These are phyloP conservation scores for Temnothorax unifasciatus DNA, from an alignment of 2,888 invertebrate genomes.

Conservation along the genomic window DNA sequence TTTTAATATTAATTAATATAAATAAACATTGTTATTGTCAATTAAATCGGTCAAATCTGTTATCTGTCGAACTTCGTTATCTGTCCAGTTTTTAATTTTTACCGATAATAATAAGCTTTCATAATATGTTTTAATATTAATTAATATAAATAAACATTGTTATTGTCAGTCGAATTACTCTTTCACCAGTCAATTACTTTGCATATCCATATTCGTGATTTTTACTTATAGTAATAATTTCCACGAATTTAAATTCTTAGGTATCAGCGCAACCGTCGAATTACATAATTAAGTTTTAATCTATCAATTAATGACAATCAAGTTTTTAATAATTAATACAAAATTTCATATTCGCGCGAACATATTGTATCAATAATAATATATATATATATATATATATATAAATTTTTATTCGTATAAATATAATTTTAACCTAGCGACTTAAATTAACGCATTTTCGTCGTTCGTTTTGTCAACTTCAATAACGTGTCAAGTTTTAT, in stretches of 20 bases:
- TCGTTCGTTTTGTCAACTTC: conserved; percentile 75
- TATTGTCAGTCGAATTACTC: conserved; percentile 29
- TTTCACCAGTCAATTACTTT: conserved; percentile 7
- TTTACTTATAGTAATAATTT: conserved; percentile 5
- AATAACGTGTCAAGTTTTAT: conserved; percentile 86
- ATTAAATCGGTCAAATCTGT: conserved; percentile 27
- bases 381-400: conserved; percentile 16
- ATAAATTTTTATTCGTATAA: conserved; percentile 42
- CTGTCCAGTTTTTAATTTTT: conserved; percentile 1
- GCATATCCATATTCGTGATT: neutral
- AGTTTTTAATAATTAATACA: conserved; percentile 19
- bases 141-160: conserved; percentile 34
- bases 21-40: conserved; percentile 31
- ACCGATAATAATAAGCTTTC: neutral
- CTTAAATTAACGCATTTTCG: conserved; percentile 78
- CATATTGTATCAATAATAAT: conserved; percentile 18
- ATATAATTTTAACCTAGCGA: conserved; percentile 74
- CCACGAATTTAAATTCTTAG: conserved; percentile 53
- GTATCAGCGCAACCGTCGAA: conserved; percentile 64
- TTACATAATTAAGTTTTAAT: conserved; percentile 67
- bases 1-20: conserved; percentile 35
- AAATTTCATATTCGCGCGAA: conserved; percentile 18
- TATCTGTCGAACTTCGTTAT: neutral
- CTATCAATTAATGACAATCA: conserved; percentile 14
- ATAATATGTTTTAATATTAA: conserved; percentile 17